Evolutionary conservation across 1,140 invertebrate species (phyloP).

Genomic region (Latrodectus geometricus): DNA sequence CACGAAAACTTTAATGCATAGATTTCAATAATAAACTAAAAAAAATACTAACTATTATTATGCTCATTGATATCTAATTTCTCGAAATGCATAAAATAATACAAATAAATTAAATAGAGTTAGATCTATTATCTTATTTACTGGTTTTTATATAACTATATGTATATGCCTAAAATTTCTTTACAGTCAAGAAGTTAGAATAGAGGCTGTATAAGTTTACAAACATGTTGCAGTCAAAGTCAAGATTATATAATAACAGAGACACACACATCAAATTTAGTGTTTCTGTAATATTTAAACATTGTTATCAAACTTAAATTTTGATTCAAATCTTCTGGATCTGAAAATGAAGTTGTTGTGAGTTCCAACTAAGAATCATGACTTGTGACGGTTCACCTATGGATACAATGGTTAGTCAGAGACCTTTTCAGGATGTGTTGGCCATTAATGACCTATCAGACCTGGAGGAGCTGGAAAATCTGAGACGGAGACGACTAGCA

Average conservation of each 20-base stretch:
- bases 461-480: conserved; percentile 12
- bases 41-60: too few relatives aligned
- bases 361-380: neutral
- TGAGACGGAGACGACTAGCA: neutral
- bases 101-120: too few relatives aligned
- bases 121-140: too few relatives aligned
- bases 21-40: too few relatives aligned
- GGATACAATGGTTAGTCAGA: conserved; percentile 12
- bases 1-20: too few relatives aligned
- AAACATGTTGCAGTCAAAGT: neutral
- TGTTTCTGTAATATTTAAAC: neutral
- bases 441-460: conserved; percentile 42
- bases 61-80: too few relatives aligned
- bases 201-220: neutral
- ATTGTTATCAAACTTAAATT: neutral
- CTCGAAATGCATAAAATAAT: too few relatives aligned
- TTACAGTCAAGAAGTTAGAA: too few relatives aligned
- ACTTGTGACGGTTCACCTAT: neutral
- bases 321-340: neutral
- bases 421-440: conserved; percentile 42
- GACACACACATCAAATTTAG: neutral
- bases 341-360: neutral
- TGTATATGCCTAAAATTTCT: too few relatives aligned
- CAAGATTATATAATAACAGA: neutral
- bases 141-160: too few relatives aligned